phyloP scores from a whole-genome alignment of 2,888 invertebrate species.

The Drosophila koepferae region DNA sequence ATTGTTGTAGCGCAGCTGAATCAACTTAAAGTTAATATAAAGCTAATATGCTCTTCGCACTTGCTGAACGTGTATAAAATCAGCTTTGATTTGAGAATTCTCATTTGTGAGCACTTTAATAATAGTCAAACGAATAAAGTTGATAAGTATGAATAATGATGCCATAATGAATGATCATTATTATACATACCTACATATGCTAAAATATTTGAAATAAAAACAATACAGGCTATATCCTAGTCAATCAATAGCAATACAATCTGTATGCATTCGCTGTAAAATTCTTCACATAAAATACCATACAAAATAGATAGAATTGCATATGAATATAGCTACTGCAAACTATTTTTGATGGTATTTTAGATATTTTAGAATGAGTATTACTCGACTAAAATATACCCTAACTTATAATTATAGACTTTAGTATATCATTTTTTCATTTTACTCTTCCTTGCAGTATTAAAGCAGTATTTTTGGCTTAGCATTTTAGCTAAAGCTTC shows the following conservation, averaged over 20 bases:
- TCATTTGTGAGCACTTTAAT: not conserved
- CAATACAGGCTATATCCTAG: not conserved
- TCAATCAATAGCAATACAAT: not conserved
- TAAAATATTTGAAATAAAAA: no score
- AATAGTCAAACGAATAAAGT: not conserved
- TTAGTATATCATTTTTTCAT: not conserved
- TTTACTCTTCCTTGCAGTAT: not conserved
- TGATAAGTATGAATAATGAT: no score
- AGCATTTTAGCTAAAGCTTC: not conserved
- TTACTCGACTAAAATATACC: not conserved
- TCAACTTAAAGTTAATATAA: no score
- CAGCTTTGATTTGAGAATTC: not conserved
- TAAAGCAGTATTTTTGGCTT: not conserved
- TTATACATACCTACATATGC: no score
- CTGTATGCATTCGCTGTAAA: not conserved
- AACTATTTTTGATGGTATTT: not conserved
- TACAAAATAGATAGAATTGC: not conserved
- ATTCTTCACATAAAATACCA: not conserved
- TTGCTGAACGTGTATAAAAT: not conserved
- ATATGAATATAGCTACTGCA: no score
- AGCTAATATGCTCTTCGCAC: not conserved
- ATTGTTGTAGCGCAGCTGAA: no score
- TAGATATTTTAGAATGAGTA: not conserved
- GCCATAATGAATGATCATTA: no score
- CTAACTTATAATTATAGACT: not conserved